Evolutionary conservation across 2,888 invertebrate genomes (phyloP).

Genomic region (Stramonita haemastoma): DNA sequence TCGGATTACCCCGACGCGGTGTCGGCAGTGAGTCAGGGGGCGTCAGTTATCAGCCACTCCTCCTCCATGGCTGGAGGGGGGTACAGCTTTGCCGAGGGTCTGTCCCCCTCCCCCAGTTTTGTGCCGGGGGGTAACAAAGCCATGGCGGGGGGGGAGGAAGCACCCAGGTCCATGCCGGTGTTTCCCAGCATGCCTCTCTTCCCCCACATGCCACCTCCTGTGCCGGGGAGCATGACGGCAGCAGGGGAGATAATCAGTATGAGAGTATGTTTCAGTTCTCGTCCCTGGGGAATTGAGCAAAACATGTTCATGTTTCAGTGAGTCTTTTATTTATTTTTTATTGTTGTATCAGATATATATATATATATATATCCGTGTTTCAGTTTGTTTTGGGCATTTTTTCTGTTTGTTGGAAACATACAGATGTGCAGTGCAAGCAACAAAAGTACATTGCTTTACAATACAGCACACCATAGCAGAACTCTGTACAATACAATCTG

Average conservation of each 20-base stretch:
- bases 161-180: conserved; percentile 14
- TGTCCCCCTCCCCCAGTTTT: neutral
- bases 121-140: neutral
- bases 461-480: too few species aligned
- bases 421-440: too few species aligned
- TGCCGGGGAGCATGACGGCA: neutral
- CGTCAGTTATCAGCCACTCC: neutral
- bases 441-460: too few species aligned
- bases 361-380: too few species aligned
- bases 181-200: conserved; percentile 14
- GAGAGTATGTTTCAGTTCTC: too few species aligned
- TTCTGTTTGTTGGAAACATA: too few species aligned
- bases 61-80: neutral
- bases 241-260: neutral
- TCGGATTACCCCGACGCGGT: neutral
- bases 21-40: neutral
- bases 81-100: neutral
- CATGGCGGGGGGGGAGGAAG: conserved; percentile 5
- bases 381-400: too few species aligned
- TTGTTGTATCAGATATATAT: too few species aligned
- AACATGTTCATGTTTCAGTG: too few species aligned
- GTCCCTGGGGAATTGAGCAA: too few species aligned
- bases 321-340: too few species aligned
- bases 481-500: too few species aligned
- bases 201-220: conserved; percentile 19